These are phyloP conservation scores for Aeoliscus strigatus DNA, from an alignment of 2,797 vertebrate genomes.

Conservation along the genomic window DNA sequence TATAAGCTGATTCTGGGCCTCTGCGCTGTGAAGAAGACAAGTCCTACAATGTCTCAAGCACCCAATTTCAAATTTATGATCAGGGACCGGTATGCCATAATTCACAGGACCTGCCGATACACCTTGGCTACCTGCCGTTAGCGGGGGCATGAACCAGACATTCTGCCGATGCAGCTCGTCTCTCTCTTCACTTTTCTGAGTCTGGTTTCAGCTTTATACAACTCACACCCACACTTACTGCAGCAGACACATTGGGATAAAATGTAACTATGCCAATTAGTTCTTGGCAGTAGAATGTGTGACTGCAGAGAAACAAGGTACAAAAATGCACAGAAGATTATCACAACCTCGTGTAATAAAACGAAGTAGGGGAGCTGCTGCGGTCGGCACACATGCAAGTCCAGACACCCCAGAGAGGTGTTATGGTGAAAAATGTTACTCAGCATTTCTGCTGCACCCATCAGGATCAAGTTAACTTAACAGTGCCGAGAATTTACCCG, in stretches of 20 bases:
- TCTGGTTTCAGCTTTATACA: constrained; percentile 18
- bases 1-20: background rate
- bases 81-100: constrained; percentile 38
- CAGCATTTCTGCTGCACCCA: constrained; percentile 47
- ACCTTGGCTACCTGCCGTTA: constrained; percentile 26
- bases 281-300: constrained; percentile 18
- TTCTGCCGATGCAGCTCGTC: constrained; percentile 13
- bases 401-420: constrained; percentile 58
- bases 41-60: constrained; percentile 45
- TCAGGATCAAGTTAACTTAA: constrained; percentile 37
- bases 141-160: constrained; percentile 37
- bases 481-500: constrained; percentile 4
- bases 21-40: constrained; percentile 19
- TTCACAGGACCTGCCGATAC: constrained; percentile 31
- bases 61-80: constrained; percentile 54
- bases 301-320: constrained; percentile 25
- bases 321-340: constrained; percentile 51
- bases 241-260: constrained; percentile 28
- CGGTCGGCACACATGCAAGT: constrained; percentile 36
- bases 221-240: background rate
- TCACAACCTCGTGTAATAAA: constrained; percentile 50
- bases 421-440: constrained; percentile 48
- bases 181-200: constrained; percentile 24
- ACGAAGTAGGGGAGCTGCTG: constrained; percentile 59
- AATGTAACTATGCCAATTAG: constrained; percentile 31